phyloP scores from a whole-genome alignment of 1,140 invertebrate species.

The Aradophagus sp. region DNA sequence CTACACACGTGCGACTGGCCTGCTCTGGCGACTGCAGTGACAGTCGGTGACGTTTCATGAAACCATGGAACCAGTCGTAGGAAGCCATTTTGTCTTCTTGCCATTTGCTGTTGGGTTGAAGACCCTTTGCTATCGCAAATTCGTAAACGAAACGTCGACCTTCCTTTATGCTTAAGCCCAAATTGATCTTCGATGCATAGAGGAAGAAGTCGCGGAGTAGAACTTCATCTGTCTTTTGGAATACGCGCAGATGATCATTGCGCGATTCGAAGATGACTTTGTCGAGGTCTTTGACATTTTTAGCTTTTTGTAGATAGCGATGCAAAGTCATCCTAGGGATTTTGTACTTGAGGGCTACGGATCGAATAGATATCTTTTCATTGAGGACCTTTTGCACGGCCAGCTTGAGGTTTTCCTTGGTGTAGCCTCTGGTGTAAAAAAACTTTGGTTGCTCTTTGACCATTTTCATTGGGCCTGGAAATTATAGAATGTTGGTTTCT shows the following conservation, averaged over 20 bases:
- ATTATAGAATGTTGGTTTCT: no score
- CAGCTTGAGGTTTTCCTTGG: conserved; percentile 27
- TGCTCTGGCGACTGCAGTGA: conserved; percentile 22
- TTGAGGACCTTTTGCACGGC: conserved; percentile 31
- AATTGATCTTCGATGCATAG: conserved; percentile 33
- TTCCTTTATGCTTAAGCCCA: conserved; percentile 46
- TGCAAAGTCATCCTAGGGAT: conserved; percentile 45
- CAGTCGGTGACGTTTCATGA: conserved; percentile 42
- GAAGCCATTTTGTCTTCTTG: conserved; percentile 42
- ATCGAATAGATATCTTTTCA: conserved; percentile 39
- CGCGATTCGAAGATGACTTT: conserved; percentile 27
- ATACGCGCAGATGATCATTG: conserved; percentile 29
- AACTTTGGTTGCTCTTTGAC: no score
- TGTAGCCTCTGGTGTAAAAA: conserved; percentile 14
- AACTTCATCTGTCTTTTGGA: conserved; percentile 31
- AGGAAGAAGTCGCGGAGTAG: conserved; percentile 39
- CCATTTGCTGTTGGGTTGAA: conserved; percentile 22
- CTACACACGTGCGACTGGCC: conserved; percentile 8
- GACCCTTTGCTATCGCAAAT: conserved; percentile 31
- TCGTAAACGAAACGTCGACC: conserved; percentile 44
- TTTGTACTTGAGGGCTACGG: conserved; percentile 25
- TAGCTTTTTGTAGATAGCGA: conserved; percentile 39
- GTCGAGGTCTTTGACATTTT: conserved; percentile 13
- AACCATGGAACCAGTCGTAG: conserved; percentile 47
- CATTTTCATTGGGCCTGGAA: no score